A percentile compares a stretch with the other conserved stretches of the same genome.
Conservation (phyloP, 2,888 invertebrate species). For the Electrophaes corylata region DNA sequence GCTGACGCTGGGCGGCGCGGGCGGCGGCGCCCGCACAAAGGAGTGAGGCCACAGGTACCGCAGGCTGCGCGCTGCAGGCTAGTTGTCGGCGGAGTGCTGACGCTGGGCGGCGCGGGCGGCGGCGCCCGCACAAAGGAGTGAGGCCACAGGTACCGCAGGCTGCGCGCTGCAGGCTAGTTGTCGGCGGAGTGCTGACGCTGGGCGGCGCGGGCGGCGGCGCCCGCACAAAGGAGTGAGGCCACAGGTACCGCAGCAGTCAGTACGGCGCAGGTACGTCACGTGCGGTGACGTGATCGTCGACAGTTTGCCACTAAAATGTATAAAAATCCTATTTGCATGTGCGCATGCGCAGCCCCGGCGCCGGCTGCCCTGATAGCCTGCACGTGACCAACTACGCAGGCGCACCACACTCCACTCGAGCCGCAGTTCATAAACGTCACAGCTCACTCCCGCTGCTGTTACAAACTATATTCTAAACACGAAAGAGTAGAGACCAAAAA, state of each 20-base stretch:
- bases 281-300: slow-evolving; percentile 27
- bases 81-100: slow-evolving; percentile 1
- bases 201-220: slow-evolving; percentile 3
- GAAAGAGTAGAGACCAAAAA: neutral
- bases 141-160: too few species aligned
- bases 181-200: neutral
- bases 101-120: neutral
- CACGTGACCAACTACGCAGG: slow-evolving; percentile 27
- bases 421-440: neutral
- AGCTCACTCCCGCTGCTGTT: neutral
- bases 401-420: neutral
- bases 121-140: slow-evolving; percentile 12
- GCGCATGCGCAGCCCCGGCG: slow-evolving; percentile 33
- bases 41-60: too few species aligned
- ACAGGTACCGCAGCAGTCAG: slow-evolving; percentile 6
- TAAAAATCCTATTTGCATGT: slow-evolving; percentile 39
- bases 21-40: too few species aligned
- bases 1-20: too few species aligned
- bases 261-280: slow-evolving; percentile 8
- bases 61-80: too few species aligned
- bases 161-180: too few species aligned
- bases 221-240: slow-evolving; percentile 9
- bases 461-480: neutral
- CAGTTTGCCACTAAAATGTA: slow-evolving; percentile 19
- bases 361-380: slow-evolving; percentile 28